Conservation (phyloP, 2,888 invertebrate species). For the Cataglyphis albicans region DNA sequence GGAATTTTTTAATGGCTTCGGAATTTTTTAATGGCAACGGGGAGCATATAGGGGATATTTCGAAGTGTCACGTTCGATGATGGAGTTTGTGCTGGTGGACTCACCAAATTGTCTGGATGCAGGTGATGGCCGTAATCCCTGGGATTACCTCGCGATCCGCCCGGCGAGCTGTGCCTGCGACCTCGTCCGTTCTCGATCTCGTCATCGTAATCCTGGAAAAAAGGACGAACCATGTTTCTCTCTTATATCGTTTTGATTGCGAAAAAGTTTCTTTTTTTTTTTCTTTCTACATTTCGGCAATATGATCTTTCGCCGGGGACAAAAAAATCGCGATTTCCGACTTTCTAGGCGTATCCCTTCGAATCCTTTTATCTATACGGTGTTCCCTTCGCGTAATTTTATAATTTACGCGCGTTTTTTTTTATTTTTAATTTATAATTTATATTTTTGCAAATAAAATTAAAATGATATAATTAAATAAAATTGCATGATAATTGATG, state of each 20-base stretch:
- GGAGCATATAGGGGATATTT: conserved; percentile 17
- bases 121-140: conserved; percentile 84
- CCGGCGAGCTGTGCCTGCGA: conserved; percentile 91
- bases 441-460: neutral
- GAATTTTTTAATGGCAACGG: conserved; percentile 14
- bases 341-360: conserved; percentile 53
- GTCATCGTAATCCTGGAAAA: conserved; percentile 91
- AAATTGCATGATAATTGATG: neutral
- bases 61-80: conserved; percentile 40
- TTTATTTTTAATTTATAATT: neutral
- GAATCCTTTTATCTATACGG: conserved; percentile 15
- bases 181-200: conserved; percentile 89
- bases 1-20: conserved; percentile 17
- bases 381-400: neutral
- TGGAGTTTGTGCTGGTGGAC: conserved; percentile 66
- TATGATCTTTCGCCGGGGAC: conserved; percentile 1
- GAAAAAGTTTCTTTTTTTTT: conserved; percentile 7
- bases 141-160: conserved; percentile 90
- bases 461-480: neutral
- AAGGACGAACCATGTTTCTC: conserved; percentile 56
- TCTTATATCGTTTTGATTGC: conserved; percentile 40
- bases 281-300: neutral
- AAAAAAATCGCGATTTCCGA: conserved; percentile 42
- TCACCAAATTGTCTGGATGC: conserved; percentile 86
- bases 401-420: too few relatives aligned